phyloP scores from a whole-genome alignment of 2,113 vertebrate species.

The Xiphorhynchus elegans region DNA sequence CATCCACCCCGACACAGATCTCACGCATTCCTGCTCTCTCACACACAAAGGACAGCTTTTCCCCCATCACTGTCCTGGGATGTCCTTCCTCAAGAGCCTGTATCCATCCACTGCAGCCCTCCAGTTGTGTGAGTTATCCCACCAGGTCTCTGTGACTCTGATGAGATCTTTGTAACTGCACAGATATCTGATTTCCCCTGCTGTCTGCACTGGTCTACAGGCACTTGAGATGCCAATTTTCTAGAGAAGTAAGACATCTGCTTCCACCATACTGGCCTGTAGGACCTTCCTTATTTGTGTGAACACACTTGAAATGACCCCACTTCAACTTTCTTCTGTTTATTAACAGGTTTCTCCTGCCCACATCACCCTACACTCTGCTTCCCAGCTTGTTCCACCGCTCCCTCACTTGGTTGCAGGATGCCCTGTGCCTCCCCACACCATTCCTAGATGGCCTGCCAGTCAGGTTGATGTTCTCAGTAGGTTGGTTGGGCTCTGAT shows the following conservation, averaged over 20 bases:
- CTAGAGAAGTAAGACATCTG: neutral
- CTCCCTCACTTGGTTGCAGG: neutral
- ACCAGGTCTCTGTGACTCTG: neutral
- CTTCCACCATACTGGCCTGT: neutral
- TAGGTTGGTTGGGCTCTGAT: neutral
- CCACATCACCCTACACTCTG: neutral
- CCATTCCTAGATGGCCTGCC: neutral
- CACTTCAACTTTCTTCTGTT: neutral
- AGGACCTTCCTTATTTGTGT: neutral
- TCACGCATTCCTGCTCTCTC: neutral
- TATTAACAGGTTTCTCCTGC: neutral
- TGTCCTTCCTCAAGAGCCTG: neutral
- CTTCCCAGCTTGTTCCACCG: neutral
- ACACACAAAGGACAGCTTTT: neutral
- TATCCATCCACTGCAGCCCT: neutral
- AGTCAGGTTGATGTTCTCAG: neutral
- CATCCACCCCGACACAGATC: neutral
- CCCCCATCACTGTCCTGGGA: fast-evolving
- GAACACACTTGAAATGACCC: neutral
- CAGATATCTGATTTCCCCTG: neutral
- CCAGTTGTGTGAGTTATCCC: neutral
- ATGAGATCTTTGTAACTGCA: neutral
- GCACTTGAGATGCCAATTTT: neutral
- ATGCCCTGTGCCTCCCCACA: neutral
- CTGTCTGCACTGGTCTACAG: neutral